phyloP scores from a whole-genome alignment of 2,888 invertebrate species.

The Calliscelio sp. region DNA sequence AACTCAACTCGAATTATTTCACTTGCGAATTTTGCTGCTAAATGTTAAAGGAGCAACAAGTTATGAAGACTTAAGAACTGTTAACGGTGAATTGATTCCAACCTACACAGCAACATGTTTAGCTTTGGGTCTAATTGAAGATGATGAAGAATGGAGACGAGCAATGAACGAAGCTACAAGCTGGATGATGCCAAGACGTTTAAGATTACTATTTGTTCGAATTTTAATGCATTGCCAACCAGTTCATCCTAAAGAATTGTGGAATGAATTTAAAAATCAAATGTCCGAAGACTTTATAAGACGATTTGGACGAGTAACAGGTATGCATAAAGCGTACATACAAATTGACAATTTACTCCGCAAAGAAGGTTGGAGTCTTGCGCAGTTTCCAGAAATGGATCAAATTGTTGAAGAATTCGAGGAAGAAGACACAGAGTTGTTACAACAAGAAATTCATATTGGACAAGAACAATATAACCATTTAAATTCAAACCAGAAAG shows the following conservation, averaged over 20 bases:
- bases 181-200: slow-evolving; percentile 3
- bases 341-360: background rate
- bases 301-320: background rate
- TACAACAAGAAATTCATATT: background rate
- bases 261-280: background rate
- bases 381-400: background rate
- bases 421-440: background rate
- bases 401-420: background rate
- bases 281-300: background rate
- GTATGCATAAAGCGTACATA: background rate
- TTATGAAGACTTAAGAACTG: background rate
- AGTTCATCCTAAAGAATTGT: background rate
- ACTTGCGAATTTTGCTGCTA: background rate
- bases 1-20: background rate
- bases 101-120: too few species aligned
- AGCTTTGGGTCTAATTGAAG: too few species aligned
- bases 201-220: background rate
- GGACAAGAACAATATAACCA: background rate
- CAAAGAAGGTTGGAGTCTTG: background rate
- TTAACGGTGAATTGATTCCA: too few species aligned
- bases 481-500: too few species aligned
- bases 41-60: slow-evolving; percentile 1
- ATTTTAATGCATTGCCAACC: background rate
- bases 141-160: too few species aligned
- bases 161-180: background rate